Evolutionary conservation across 2,888 invertebrate genomes (phyloP).

Genomic region (Tetrapedia diversipes): DNA sequence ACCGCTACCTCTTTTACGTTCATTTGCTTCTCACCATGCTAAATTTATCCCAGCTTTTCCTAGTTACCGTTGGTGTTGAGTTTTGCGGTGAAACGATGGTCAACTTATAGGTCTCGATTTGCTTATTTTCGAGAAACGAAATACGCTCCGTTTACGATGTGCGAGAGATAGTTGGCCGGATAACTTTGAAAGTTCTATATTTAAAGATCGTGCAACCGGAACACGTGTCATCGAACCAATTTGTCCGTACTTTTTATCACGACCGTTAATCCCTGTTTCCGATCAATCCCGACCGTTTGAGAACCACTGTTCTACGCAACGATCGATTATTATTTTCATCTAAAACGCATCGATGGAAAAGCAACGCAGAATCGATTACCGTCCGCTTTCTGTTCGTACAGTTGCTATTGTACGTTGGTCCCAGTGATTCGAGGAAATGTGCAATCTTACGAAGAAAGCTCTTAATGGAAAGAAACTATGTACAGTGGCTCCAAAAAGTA

Average conservation of each 20-base stretch:
- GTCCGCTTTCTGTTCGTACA: conserved; percentile 42
- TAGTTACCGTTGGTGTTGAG: conserved; percentile 48
- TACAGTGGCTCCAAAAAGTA: too few relatives aligned
- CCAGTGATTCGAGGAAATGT: conserved; percentile 13
- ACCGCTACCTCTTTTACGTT: background rate
- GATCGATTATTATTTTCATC: background rate
- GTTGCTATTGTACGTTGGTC: background rate
- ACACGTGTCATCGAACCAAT: background rate
- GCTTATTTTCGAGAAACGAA: conserved; percentile 46
- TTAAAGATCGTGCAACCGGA: background rate
- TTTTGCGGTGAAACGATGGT: conserved; percentile 54
- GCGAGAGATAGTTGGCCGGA: conserved; percentile 14
- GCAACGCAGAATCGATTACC: conserved; percentile 15
- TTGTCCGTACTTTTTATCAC: background rate
- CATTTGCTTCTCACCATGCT: conserved; percentile 17
- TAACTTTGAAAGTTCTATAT: conserved; percentile 6
- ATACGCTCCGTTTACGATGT: conserved; percentile 27
- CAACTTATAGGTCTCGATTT: conserved; percentile 26
- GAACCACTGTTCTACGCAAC: too few relatives aligned
- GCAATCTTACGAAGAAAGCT: conserved; percentile 39
- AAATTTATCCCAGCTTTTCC: conserved; percentile 31
- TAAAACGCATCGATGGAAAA: conserved; percentile 15
- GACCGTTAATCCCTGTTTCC: background rate
- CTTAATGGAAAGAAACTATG: conserved; percentile 31
- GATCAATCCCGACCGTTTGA: background rate